phyloP scores from a whole-genome alignment of 2,888 invertebrate genomes.

The Choreutis nemorana region DNA sequence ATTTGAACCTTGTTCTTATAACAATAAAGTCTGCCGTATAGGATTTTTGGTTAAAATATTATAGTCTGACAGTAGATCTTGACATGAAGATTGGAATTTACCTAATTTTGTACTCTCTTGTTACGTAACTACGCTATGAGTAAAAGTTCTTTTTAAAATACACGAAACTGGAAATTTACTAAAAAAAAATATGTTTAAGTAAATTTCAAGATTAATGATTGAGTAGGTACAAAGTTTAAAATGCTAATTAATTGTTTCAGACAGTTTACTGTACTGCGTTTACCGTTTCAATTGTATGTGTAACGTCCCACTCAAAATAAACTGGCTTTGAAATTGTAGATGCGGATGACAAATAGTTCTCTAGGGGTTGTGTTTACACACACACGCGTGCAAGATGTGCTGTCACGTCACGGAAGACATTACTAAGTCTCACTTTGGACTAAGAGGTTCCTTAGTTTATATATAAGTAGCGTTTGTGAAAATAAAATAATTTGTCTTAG shows the following conservation, averaged over 20 bases:
- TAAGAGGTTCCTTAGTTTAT: too few relatives aligned
- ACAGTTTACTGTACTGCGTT: not conserved
- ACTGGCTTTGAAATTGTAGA: slow-evolving; percentile 26
- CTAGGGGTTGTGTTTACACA: slow-evolving; percentile 13
- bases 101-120: too few relatives aligned
- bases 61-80: too few relatives aligned
- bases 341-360: slow-evolving; percentile 24
- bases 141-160: too few relatives aligned
- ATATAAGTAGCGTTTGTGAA: slow-evolving; percentile 13
- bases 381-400: not conserved
- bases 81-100: too few relatives aligned
- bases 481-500: slow-evolving; percentile 1
- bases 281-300: slow-evolving; percentile 1
- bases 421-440: not conserved
- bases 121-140: too few relatives aligned
- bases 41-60: too few relatives aligned
- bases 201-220: not conserved
- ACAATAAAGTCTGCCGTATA: too few relatives aligned
- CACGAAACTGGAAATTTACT: too few relatives aligned
- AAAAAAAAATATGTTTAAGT: too few relatives aligned
- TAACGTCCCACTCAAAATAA: slow-evolving; percentile 17
- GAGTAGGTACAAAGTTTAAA: not conserved
- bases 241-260: not conserved
- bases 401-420: not conserved
- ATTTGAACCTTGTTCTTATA: too few relatives aligned